Evolutionary conservation across 2,113 vertebrate species (phyloP).

Genomic region (Chaenocephalus aceratus): DNA sequence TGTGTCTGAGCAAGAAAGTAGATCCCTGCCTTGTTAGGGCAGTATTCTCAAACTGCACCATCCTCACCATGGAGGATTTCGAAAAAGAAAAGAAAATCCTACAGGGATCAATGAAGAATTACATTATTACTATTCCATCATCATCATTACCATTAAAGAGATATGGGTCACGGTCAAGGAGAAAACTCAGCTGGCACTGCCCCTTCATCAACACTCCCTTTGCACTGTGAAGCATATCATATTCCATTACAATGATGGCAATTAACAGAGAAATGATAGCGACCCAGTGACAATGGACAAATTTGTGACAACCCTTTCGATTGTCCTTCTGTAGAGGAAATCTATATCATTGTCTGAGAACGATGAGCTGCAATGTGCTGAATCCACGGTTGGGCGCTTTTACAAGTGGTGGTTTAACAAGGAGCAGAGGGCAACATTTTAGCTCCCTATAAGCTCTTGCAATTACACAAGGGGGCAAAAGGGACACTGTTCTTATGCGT

Average conservation of each 20-base stretch:
- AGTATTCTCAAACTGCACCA: slow-evolving; percentile 14
- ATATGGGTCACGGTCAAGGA: slow-evolving; percentile 71
- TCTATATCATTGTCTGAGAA: slow-evolving; percentile 79
- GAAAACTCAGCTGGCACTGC: slow-evolving; percentile 58
- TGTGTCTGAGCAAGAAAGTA: slow-evolving; percentile 36
- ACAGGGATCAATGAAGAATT: slow-evolving; percentile 59
- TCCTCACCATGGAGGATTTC: background rate
- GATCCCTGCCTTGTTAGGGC: slow-evolving; percentile 17
- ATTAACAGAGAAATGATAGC: slow-evolving; percentile 79
- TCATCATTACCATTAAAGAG: slow-evolving; percentile 64
- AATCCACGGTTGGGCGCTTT: slow-evolving; percentile 75
- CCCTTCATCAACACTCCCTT: slow-evolving; percentile 72
- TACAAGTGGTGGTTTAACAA: slow-evolving; percentile 79
- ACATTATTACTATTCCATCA: slow-evolving; percentile 60
- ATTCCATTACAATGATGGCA: slow-evolving; percentile 80
- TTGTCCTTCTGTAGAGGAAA: slow-evolving; percentile 79
- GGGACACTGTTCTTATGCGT: slow-evolving; percentile 64
- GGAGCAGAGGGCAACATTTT: slow-evolving; percentile 77
- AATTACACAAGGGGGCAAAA: slow-evolving; percentile 76
- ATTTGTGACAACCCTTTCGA: slow-evolving; percentile 82
- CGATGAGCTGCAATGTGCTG: slow-evolving; percentile 72
- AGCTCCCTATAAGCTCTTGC: slow-evolving; percentile 72
- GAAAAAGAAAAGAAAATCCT: slow-evolving; percentile 26
- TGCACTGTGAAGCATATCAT: slow-evolving; percentile 65
- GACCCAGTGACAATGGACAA: slow-evolving; percentile 78